These are phyloP conservation scores for Ahaetulla prasina DNA, from an alignment of 2,113 vertebrate genomes.

Conservation along the genomic window DNA sequence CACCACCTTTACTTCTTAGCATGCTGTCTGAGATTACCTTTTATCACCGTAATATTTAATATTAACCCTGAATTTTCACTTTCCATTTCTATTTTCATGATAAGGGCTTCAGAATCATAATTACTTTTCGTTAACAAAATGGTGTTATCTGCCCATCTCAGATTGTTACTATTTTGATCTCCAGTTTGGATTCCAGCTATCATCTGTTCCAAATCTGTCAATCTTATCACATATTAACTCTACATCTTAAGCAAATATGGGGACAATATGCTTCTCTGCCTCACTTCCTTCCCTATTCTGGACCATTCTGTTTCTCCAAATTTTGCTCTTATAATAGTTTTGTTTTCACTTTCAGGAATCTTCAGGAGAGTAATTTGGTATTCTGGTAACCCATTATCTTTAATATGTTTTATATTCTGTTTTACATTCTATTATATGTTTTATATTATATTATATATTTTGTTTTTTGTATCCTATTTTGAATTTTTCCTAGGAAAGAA, in stretches of 20 bases:
- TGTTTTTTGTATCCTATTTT: background rate
- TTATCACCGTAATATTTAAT: background rate
- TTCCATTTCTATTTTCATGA: background rate
- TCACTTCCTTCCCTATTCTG: background rate
- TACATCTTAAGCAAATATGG: background rate
- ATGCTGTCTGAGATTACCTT: background rate
- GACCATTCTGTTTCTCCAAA: background rate
- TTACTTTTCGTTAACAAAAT: background rate
- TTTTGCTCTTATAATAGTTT: background rate
- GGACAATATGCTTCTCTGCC: background rate
- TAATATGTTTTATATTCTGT: background rate
- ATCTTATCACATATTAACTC: background rate
- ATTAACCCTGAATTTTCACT: background rate
- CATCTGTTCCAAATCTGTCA: background rate
- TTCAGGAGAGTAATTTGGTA: background rate
- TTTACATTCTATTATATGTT: too few species aligned
- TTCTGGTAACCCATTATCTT: background rate
- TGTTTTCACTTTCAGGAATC: background rate
- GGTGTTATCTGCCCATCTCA: background rate
- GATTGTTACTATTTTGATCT: background rate
- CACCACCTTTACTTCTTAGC: background rate
- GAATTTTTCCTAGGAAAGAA: background rate
- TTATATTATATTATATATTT: too few species aligned
- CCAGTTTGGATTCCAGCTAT: background rate
- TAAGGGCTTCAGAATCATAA: background rate